Percentiles rank a stretch among this genome's conserved stretches.
Evolutionary conservation across 1,140 invertebrate genomes (phyloP).

Genomic region (Magallana angulata): DNA sequence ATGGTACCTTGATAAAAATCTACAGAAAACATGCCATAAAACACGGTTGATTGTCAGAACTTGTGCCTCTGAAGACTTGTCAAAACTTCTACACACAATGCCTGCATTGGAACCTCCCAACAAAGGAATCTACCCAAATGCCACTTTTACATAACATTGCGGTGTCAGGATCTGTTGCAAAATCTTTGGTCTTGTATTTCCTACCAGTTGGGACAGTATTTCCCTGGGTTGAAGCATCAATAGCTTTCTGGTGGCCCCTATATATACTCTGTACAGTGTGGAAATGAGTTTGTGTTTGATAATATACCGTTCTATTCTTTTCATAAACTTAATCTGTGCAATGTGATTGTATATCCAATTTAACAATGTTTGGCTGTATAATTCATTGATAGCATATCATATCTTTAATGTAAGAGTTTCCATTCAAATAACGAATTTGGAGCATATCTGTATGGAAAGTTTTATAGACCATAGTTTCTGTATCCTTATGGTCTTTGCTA

Average conservation of each 20-base stretch:
- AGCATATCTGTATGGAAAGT: too few relatives aligned
- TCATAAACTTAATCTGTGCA: too few relatives aligned
- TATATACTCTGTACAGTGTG: background rate
- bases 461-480: too few relatives aligned
- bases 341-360: too few relatives aligned
- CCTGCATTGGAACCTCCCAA: slow-evolving; percentile 22
- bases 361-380: too few relatives aligned
- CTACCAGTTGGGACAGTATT: background rate
- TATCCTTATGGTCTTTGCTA: too few relatives aligned
- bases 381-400: too few relatives aligned
- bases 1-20: slow-evolving; percentile 18
- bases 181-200: slow-evolving; percentile 10
- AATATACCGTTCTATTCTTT: too few relatives aligned
- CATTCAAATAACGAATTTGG: too few relatives aligned
- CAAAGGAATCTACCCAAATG: slow-evolving; percentile 27
- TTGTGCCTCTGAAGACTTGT: background rate
- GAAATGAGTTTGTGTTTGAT: too few relatives aligned
- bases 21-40: slow-evolving; percentile 24
- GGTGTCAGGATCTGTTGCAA: slow-evolving; percentile 2
- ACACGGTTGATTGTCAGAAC: slow-evolving; percentile 1
- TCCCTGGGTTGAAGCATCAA: slow-evolving; percentile 8
- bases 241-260: background rate
- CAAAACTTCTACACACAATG: slow-evolving; percentile 16
- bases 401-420: too few relatives aligned
- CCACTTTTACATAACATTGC: slow-evolving; percentile 29